Base-by-base conservation (phyloP, 2,888 invertebrate genomes). In the Chrysolina oricalcia region DNA sequence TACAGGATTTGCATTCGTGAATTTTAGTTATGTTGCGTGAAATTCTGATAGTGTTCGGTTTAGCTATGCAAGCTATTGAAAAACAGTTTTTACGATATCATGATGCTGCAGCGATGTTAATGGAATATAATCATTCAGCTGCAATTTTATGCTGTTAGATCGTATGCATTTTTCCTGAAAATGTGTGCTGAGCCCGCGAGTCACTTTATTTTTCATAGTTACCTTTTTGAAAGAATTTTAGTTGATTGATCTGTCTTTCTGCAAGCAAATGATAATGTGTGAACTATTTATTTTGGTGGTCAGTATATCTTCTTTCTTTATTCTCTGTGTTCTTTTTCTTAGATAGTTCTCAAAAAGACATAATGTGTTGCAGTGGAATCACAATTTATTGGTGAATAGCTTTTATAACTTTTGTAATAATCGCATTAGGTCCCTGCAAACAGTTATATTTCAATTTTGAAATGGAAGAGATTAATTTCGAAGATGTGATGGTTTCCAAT, bases 391-490 rank as follows among this genome's bases (percentile, higher is more conserved):
- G 50, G 53, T 56, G 56, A 17, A 56, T 35, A 40, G 23, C 40
- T 68, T 68, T 68, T n/a, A 68, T 68, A 35, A 68, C 11, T 40
- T 68, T n/a, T 11, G 35, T 56, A 48, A 15, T 53, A 35, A 68
- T 68, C 27, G 53, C 56, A 68, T 68, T 53, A 8, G 68, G 50
- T 11, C 68, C 68, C n/a, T 50, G 53, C 10, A 23, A 68, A 17
- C 53, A 68, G 35, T 80, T 80, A 76, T 79, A 73, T 79, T 81
- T 43, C 43, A 43, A 43, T 43, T 43, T 43, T 43, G 43, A 43
- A 13, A 43, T 43, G 43, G 15, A 43, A 43, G 43, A 13, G 10
- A 43, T 43, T 43, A 43, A 13, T 43, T 43, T 13, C 43, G 43
- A 4, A 13, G 43, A 10, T 43, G 43, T 43, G 2, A 43, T 43